These are phyloP conservation scores for Acronicta psi DNA, from an alignment of 2,888 invertebrate species.

Conservation along the genomic window DNA sequence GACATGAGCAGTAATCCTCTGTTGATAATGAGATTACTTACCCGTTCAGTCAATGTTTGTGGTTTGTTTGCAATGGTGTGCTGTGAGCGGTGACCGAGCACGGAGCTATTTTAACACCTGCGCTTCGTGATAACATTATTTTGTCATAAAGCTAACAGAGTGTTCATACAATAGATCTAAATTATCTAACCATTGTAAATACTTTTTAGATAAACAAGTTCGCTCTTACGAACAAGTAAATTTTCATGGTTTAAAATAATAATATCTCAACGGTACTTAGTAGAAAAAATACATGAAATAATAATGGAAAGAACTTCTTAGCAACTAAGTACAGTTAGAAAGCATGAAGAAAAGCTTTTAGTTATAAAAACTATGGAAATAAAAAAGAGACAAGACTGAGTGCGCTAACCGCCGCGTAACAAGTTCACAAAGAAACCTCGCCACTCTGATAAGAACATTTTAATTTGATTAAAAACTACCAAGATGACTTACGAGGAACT, in stretches of 20 bases:
- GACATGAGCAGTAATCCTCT: slow-evolving; percentile 15
- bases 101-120: slow-evolving; percentile 30
- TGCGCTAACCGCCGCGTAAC: slow-evolving; percentile 37
- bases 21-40: slow-evolving; percentile 29
- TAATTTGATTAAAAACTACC: slow-evolving; percentile 58
- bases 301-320: slow-evolving; percentile 50
- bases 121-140: slow-evolving; percentile 18
- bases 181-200: neutral
- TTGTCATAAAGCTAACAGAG: slow-evolving; percentile 25
- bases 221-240: neutral
- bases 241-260: slow-evolving; percentile 7
- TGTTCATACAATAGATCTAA: neutral
- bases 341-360: slow-evolving; percentile 58
- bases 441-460: slow-evolving; percentile 46
- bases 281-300: slow-evolving; percentile 30
- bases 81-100: slow-evolving; percentile 23
- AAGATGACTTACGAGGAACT: slow-evolving; percentile 17
- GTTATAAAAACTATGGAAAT: slow-evolving; percentile 61
- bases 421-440: slow-evolving; percentile 46
- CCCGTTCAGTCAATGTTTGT: slow-evolving; percentile 34
- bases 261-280: slow-evolving; percentile 11
- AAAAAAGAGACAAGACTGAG: slow-evolving; percentile 45
- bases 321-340: slow-evolving; percentile 24
- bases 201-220: neutral
- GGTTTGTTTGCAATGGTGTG: neutral